Evolutionary conservation across 92 coral and sea anemone genomes (phyloP), one percentile per base, ranked within the genome.

Genomic region (Siderastrea siderea): DNA sequence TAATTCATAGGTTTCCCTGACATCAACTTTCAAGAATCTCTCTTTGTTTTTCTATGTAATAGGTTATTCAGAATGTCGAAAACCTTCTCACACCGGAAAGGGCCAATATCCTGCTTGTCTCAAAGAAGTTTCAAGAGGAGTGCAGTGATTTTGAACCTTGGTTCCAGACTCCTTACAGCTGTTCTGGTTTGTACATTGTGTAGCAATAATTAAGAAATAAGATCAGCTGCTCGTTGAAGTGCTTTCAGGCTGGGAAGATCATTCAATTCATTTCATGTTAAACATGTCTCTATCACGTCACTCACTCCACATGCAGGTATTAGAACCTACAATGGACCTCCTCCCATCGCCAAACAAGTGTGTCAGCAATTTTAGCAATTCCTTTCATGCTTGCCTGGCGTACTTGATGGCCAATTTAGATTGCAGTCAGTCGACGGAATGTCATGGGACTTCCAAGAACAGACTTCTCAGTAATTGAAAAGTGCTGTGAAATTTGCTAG

Each of bases 71-170:
- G 13, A 50, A 85, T 66, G 95, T 91, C 26, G 93, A 92, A 65
- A 84, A 94, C 64, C 88, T 47, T 17, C 90, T 96, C 4, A 87
- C 92, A 44, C 98, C 99, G 17, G 93, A 92, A 8, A 88, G 69
- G 66, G 99, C 99, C 60, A 96, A 94, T 70, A 93, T 96, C 13
- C 84, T 91, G 92, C 69, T 96, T 4, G 75, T 93, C 51, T 96
- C 99, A n/a, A 92, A 94, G 74, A 87, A 78, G 84, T 91, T 87
- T 59, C 86, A 81, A 66, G 91, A 91, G 44, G 99, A 96, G 70
- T 96, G 99, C 82, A 94, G 75, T 6, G 93, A 96, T 71, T 84
- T 78, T 45, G 99, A 96, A 79, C 86, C 85, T 19, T 96, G 98
- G 98, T 96, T 96, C 87, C 93, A 95, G 81, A 96, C 99, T 54